Base-by-base conservation (phyloP, 2,113 vertebrate genomes). In the Lagopus leucura region DNA sequence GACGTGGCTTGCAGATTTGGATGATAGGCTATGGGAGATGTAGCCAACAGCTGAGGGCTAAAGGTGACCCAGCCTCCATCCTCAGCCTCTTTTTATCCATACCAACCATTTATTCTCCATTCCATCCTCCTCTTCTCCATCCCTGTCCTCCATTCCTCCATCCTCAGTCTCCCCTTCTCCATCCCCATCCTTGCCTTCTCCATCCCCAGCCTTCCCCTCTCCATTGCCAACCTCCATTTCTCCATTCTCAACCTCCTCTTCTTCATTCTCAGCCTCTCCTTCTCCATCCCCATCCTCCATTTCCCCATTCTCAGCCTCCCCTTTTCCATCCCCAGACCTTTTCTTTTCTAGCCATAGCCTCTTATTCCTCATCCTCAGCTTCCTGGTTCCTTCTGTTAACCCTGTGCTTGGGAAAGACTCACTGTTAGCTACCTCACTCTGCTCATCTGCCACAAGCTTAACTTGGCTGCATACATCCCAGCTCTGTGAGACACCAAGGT, bases 1-100 rank as follows among this genome's bases (percentile, higher is more conserved):
- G 15, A 0, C 0, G 2, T 50, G 77, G 8, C 6, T 48, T 69
- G 61, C 7, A 25, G 66, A 1, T 10, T 50, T 66, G 45, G 42
- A 52, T 60, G 82, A 3, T 61, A 67, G 72, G 13, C 3, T 66
- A 69, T 61, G 38, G 60, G 61, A n/a, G 22, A 57, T 3, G 2
- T 4, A 17, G 1, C 2, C 32, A 1, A 1, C 1, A 70, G n/a
- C 2, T 43, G 52, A 25, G 36, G 28, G 32, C 24, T 61, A 45
- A 67, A 45, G 21, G 66, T 28, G 61, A 64, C 36, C 61, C 36
- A 40, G 61, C 36, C 36, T 38, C 24, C 61, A 40, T 18, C 36
- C 16, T 10, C 36, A 64, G 61, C 6, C 45, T 36, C 55, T 58
- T 58, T 32, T 58, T n/a, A 58, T n/a, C 15, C 45, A n/a, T 10